Evolutionary conservation across 2,113 vertebrate species (phyloP).

Genomic region (Corythornis cristatus): DNA sequence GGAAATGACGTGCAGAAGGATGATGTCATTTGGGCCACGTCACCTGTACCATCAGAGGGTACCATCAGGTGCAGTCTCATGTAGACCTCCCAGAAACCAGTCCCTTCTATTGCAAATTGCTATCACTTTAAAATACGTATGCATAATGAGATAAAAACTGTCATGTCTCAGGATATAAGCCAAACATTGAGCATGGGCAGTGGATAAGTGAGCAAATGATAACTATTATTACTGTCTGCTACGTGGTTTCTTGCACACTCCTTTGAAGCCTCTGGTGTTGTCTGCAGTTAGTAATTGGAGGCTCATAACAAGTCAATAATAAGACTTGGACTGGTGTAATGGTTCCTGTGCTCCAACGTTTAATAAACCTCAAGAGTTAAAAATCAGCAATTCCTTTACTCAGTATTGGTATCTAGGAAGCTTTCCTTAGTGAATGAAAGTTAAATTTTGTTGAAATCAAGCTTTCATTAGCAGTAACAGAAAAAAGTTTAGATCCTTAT

Average conservation of each 20-base stretch:
- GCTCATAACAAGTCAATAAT: background rate
- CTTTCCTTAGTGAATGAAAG: background rate
- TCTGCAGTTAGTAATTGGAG: background rate
- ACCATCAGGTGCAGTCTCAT: background rate
- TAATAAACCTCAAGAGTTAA: background rate
- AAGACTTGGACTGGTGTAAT: background rate
- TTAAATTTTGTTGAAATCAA: background rate
- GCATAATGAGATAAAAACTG: background rate
- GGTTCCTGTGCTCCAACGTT: background rate
- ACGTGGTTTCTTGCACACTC: background rate
- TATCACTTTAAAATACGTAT: background rate
- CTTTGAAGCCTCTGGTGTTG: background rate
- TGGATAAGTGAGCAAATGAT: background rate
- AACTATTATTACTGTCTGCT: background rate
- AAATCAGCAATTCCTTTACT: background rate
- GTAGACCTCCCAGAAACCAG: background rate
- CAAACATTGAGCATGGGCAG: background rate
- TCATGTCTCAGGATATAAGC: background rate
- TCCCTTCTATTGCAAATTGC: background rate
- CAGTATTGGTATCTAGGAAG: background rate
- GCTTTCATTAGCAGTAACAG: background rate
- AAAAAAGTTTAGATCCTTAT: background rate
- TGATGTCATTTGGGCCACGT: background rate
- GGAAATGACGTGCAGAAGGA: background rate
- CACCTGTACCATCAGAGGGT: rapidly evolving